Evolutionary conservation across 2,888 invertebrate genomes (phyloP), one percentile per base, ranked within the genome.

Genomic region (Drosophila kambysellisi): DNA sequence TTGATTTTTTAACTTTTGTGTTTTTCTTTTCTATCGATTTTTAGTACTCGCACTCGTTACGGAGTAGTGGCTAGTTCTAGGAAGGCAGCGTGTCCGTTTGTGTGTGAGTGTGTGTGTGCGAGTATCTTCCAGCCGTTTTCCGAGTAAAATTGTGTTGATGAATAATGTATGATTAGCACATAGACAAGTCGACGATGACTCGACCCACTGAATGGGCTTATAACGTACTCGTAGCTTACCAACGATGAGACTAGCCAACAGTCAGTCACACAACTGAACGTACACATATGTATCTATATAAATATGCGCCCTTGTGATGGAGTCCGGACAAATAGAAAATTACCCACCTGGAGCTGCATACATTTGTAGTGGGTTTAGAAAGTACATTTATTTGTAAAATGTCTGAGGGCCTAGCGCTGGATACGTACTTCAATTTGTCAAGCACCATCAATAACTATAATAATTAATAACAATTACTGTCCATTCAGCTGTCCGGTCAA

Each of bases 131-230:
- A 75, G 73, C 63, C 88, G 89, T 85, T 88, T 88, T 91, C 83
- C 87, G 83, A 90, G 90, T 90, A 88, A 90, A 82, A 90, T 88
- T 83, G 90, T 86, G 70, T 43, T 67, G 59, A 60, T 88, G 87
- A 83, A 88, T 88, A 91, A 88, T 88, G 72, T 82, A 88, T 88
- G 91, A 90, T 88, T 88, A 91, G 87, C 88, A 90, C 86, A 83
- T 76, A 90, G 90, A 90, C 85, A 90, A 81, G 82, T 89, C 79
- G 79, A 81, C 89, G 88, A 83, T 88, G 89, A 89, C 90, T 86
- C 81, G 89, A 50, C 66, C 63, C 65, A 53, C 58, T 63, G 6
- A 66, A 72, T 53, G 54, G 72, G 32, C 32, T 51, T 65, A 59
- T 51, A 62, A 48, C 33, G 30, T 43, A 20, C 32, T 25, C 52